Base-by-base conservation (phyloP, 1,140 invertebrate genomes). In the Trigoniulus corallinus region DNA sequence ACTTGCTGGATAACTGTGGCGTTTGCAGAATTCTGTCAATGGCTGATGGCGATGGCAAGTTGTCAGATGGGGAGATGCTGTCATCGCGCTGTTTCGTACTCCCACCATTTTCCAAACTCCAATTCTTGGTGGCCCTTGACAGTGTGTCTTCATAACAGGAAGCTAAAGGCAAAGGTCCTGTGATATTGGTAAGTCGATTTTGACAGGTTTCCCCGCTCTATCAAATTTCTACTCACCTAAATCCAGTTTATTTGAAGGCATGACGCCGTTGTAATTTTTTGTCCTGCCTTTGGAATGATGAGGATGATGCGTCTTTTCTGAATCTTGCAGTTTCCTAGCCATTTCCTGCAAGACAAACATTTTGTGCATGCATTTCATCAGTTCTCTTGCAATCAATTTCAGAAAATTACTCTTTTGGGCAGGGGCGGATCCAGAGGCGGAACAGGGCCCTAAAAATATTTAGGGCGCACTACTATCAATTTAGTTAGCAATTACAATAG, bases 311-410 rank as follows among this genome's bases (percentile, higher is more conserved):
- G 7, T 34, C 29, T 34, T 34, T 34, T 34, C 29, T 34, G 7
- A 7, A 29, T 66, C 64, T 52, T 69, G 66, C 22, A 66, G 53
- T 43, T 58, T 55, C 26, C 59, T 51, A 2, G 67, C 66, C 39
- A 67, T 56, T 52, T 62, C 61, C 67, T 69, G 27, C 42, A 24
- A 18, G 7, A 44, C 15, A 34, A 34, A 34, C 29, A 34, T 7
- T 7, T 7, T 34, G 29, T 7, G 29, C 15, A 15, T 34, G 7
- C 15, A 34, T 15, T 34, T 34, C 15, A 34, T 34, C 29, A 34
- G n/a, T n/a, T n/a, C n/a, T n/a, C n/a, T n/a, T n/a, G n/a, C n/a
- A n/a, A n/a, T n/a, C n/a, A n/a, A n/a, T n/a, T n/a, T n/a, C n/a
- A n/a, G n/a, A n/a, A n/a, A n/a, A n/a, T n/a, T n/a, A n/a, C n/a